Conservation (phyloP, 2,797 vertebrate species). For the Percopsis omiscomaycus region DNA sequence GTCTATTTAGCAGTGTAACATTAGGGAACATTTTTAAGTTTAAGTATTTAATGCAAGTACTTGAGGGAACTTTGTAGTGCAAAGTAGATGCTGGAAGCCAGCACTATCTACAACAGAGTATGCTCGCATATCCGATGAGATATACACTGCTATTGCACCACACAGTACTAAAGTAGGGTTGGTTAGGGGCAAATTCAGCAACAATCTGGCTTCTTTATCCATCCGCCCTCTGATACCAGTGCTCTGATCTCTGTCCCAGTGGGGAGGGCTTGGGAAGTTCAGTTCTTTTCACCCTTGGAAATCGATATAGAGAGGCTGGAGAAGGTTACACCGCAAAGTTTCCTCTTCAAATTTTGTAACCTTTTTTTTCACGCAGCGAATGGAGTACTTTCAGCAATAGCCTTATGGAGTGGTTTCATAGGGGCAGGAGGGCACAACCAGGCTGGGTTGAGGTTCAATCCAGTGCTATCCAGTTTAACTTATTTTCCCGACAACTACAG, state of each 20-base stretch:
- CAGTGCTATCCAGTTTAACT: too few species aligned
- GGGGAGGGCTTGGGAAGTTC: conserved; percentile 30
- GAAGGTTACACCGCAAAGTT: background rate
- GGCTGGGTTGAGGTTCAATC: too few species aligned
- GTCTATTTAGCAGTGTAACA: too few species aligned
- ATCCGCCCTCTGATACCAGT: conserved; percentile 31
- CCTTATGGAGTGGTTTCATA: background rate
- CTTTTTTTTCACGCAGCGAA: background rate
- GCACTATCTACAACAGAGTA: too few species aligned
- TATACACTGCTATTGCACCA: too few species aligned
- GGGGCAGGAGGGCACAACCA: background rate
- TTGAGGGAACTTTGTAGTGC: too few species aligned
- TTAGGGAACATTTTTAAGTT: too few species aligned
- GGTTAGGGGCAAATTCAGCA: conserved; percentile 17
- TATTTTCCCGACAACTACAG: too few species aligned
- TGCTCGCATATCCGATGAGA: too few species aligned
- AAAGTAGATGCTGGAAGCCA: too few species aligned
- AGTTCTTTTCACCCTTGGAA: conserved; percentile 21
- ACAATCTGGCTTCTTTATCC: conserved; percentile 20
- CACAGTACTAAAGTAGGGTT: too few species aligned
- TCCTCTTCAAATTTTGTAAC: conserved; percentile 3
- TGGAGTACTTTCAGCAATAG: background rate
- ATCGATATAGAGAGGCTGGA: conserved; percentile 19
- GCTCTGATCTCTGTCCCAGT: conserved; percentile 43
- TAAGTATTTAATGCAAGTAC: too few species aligned